Conservation (phyloP, 1,140 invertebrate species). For the Drosophila bocqueti region DNA sequence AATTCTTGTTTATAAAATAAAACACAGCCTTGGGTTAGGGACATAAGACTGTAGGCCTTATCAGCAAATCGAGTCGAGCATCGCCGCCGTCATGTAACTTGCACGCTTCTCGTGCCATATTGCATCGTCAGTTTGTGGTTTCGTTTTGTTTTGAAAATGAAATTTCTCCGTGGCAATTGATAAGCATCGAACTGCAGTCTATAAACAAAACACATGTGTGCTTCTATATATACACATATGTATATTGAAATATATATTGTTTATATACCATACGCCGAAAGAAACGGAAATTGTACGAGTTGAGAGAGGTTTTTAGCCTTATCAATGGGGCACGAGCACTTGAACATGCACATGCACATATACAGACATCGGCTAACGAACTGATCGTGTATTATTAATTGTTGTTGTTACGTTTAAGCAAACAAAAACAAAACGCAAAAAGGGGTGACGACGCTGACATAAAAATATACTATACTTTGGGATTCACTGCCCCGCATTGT, state of each 20-base stretch:
- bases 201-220: slow-evolving; percentile 65
- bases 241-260: slow-evolving; percentile 4
- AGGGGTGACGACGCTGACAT: slow-evolving; percentile 35
- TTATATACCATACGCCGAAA: slow-evolving; percentile 13
- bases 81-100: slow-evolving; percentile 38
- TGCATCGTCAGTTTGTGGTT: slow-evolving; percentile 50
- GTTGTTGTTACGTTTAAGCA: slow-evolving; percentile 48
- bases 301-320: slow-evolving; percentile 56
- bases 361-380: slow-evolving; percentile 24
- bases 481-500: background rate
- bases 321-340: slow-evolving; percentile 71
- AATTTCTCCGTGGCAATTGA: slow-evolving; percentile 59
- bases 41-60: slow-evolving; percentile 30
- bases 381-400: slow-evolving; percentile 12
- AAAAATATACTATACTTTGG: slow-evolving; percentile 28
- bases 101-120: slow-evolving; percentile 51
- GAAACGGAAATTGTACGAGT: slow-evolving; percentile 63
- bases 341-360: slow-evolving; percentile 22
- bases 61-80: slow-evolving; percentile 28
- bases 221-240: slow-evolving; percentile 11
- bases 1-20: background rate
- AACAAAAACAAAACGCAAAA: slow-evolving; percentile 53
- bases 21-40: background rate
- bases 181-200: slow-evolving; percentile 52
- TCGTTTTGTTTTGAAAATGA: slow-evolving; percentile 58